Conservation (phyloP, 2,113 vertebrate genomes). For the Rhynchopsitta pachyrhyncha region DNA sequence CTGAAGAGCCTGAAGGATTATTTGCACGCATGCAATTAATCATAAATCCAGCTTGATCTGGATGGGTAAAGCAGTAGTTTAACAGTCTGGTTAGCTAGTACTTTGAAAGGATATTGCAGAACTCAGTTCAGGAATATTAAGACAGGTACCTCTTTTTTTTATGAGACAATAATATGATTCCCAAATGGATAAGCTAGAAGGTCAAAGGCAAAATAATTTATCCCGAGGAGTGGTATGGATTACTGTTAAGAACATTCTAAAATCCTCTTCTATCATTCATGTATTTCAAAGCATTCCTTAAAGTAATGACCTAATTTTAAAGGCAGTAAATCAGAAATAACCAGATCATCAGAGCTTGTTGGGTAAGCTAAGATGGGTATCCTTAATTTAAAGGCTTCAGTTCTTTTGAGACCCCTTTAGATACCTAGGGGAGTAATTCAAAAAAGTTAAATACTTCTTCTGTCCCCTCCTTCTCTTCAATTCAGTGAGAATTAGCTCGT, state of each 20-base stretch:
- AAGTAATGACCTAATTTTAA: background rate
- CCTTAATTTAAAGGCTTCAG: background rate
- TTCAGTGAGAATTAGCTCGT: background rate
- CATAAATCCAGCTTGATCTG: constrained; percentile 27
- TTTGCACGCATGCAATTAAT: constrained; percentile 3
- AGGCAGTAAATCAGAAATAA: background rate
- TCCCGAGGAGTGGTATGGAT: background rate
- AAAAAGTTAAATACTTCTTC: background rate
- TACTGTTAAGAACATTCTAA: background rate
- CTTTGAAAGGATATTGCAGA: constrained; percentile 12
- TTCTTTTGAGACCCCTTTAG: background rate
- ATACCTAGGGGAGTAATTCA: background rate
- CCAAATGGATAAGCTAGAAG: background rate
- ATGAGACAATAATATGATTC: background rate
- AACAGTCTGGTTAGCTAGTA: background rate
- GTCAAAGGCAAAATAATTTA: constrained; percentile 8
- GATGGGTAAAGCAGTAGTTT: background rate
- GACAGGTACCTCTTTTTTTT: background rate
- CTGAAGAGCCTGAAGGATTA: background rate
- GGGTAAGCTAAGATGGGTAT: background rate
- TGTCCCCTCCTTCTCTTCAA: background rate
- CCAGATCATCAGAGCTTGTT: background rate
- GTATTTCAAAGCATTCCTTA: constrained; percentile 8
- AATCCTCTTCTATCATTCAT: background rate
- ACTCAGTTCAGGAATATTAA: constrained; percentile 12